phyloP scores from a whole-genome alignment of 2,797 vertebrate species.

The Poeciliopsis presidionis region DNA sequence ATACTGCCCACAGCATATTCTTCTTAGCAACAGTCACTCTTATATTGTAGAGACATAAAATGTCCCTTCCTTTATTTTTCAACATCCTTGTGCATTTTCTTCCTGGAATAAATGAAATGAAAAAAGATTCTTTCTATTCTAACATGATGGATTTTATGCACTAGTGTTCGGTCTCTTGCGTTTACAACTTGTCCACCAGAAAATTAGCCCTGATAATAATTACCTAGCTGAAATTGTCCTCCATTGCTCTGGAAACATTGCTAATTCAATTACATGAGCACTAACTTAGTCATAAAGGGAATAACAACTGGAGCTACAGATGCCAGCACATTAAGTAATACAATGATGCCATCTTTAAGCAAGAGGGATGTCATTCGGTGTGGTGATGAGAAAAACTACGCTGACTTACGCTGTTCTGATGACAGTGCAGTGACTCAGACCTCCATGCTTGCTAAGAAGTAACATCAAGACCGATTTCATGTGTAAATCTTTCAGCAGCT shows the following conservation, averaged over 20 bases:
- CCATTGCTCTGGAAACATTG: slow-evolving; percentile 56
- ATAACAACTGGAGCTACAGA: slow-evolving; percentile 44
- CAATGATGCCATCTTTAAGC: slow-evolving; percentile 26
- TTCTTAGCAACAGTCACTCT: slow-evolving; percentile 24
- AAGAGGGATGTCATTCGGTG: slow-evolving; percentile 5
- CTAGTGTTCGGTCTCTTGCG: slow-evolving; percentile 51
- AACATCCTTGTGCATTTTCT: not conserved
- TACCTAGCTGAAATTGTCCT: slow-evolving; percentile 65
- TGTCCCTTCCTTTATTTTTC: slow-evolving; percentile 34
- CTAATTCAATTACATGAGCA: slow-evolving; percentile 70
- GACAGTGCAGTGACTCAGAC: slow-evolving; percentile 30
- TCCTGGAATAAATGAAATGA: slow-evolving; percentile 25
- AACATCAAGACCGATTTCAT: slow-evolving; percentile 52
- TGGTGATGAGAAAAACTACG: slow-evolving; percentile 17
- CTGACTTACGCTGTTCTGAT: slow-evolving; percentile 17
- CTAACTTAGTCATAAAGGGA: slow-evolving; percentile 72
- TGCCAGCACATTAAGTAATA: slow-evolving; percentile 13
- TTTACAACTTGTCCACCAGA: slow-evolving; percentile 69
- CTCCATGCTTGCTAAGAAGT: slow-evolving; percentile 23
- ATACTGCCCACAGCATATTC: slow-evolving; percentile 47
- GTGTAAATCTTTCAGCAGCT: slow-evolving; percentile 63
- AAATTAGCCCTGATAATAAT: slow-evolving; percentile 80
- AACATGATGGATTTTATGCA: slow-evolving; percentile 55
- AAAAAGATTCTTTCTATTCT: slow-evolving; percentile 19
- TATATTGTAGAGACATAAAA: not conserved